Base-by-base conservation (phyloP, 2,113 vertebrate genomes). In the Patagioenas fasciata region DNA sequence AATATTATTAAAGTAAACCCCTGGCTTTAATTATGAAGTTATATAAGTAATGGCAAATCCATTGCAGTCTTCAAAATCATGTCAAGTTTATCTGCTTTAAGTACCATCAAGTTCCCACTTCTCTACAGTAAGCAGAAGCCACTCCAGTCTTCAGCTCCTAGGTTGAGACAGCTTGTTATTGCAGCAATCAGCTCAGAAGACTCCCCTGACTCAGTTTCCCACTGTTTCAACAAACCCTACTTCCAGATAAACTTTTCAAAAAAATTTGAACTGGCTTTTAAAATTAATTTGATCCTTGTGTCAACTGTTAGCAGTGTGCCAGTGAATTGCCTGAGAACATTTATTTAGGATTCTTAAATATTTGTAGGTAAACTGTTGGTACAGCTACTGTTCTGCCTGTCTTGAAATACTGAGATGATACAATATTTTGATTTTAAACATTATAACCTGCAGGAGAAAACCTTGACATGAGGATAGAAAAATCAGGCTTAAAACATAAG, bases 11-110 rank as follows among this genome's bases (percentile, higher is more conserved):
- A 86, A 84, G 38, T n/a, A 21, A 51, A 81, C 8, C 11, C 11
- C 75, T 94, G 93, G 44, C 51, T 91, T 95, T 83, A 86, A 84
- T 88, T 93, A 91, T 53, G 15, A 80, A 74, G 23, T 78, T 73
- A 80, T 6, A 47, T 36, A 24, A 85, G 78, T 21, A 66, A 89
- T 28, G 25, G 53, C 25, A 95, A 91, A 85, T 66, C 54, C 56
- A 51, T 90, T 85, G 48, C 23, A 73, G 54, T 50, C 26, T 80
- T 88, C 3, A 6, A 85, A 95, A 53, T 80, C 47, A 66, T 11
- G 32, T 89, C 71, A 70, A 48, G 17, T 4, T 75, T 60, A 64
- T 69, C 79, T 88, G 26, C 13, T 81, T 38, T 51, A 80, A 86
- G 51, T 3, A 2, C 47, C 74, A 34, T 36, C 79, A 64, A 83